Percentiles rank a stretch among this genome's conserved stretches.
phyloP scores from a whole-genome alignment of 2,888 invertebrate genomes.

The Limnephilus lunatus region DNA sequence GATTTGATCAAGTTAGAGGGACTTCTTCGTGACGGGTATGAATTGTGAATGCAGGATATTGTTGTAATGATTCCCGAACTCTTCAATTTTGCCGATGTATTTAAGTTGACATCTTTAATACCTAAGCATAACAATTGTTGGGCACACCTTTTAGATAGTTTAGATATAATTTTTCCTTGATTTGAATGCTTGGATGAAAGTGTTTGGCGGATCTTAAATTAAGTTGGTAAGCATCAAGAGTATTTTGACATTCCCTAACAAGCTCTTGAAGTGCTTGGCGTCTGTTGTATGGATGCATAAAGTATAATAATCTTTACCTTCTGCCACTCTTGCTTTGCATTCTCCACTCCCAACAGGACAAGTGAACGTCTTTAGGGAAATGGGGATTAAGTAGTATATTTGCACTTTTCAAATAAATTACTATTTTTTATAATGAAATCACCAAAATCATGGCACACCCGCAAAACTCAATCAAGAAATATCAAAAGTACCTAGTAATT shows the following conservation, averaged over 20 bases:
- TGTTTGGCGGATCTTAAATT: not conserved
- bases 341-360: not conserved
- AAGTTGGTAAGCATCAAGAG: not conserved
- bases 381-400: not conserved
- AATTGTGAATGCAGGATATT: not conserved
- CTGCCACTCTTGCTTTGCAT: not conserved
- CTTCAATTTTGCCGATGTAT: not conserved
- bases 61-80: not conserved
- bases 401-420: not conserved
- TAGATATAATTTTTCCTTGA: not conserved
- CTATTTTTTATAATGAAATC: too few relatives aligned
- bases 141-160: too few relatives aligned
- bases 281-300: constrained; percentile 6
- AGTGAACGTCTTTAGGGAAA: constrained; percentile 3
- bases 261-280: not conserved
- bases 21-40: not conserved
- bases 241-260: not conserved
- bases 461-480: not conserved
- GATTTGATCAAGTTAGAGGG: constrained; percentile 27
- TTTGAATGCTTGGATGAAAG: not conserved
- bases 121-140: too few relatives aligned
- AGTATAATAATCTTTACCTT: not conserved
- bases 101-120: not conserved
- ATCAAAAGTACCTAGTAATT: not conserved
- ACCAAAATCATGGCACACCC: not conserved